Conservation (phyloP, 2,797 vertebrate species). For the Lacerta agilis region DNA sequence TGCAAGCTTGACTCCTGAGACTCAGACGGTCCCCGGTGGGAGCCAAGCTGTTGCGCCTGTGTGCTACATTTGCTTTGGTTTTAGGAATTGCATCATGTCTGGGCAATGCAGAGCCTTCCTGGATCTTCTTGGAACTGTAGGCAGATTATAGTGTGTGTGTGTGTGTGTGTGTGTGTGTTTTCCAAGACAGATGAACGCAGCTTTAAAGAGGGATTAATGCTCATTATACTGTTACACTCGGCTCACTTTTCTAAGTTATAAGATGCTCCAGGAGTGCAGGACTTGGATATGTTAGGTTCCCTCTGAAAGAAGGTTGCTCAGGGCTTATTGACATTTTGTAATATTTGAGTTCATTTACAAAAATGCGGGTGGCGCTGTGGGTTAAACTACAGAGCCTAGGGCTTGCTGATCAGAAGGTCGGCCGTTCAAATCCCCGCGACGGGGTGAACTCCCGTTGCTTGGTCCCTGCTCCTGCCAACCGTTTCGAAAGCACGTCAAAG, state of each 20-base stretch:
- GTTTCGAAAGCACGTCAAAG: no score
- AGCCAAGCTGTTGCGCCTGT: neutral
- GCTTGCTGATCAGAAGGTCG: no score
- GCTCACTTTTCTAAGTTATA: neutral
- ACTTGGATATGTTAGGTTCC: neutral
- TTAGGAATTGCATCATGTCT: constrained; percentile 10
- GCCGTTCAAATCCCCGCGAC: no score
- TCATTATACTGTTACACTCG: neutral
- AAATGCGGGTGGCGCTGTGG: neutral
- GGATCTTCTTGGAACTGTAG: no score
- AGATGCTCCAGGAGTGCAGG: neutral
- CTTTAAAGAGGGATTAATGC: neutral
- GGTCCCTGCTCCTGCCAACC: no score
- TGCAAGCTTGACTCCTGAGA: constrained; percentile 7
- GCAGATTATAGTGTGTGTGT: neutral
- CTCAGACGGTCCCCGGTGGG: neutral
- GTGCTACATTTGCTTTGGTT: neutral
- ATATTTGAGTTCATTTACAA: neutral
- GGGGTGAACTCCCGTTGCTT: no score
- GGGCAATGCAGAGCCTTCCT: neutral
- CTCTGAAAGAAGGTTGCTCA: neutral
- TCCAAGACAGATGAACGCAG: neutral
- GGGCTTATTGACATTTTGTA: neutral
- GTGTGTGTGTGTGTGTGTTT: no score
- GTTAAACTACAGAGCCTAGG: no score